These are phyloP conservation scores for Indicator maculatus DNA, from an alignment of 2,113 vertebrate species.

Conservation along the genomic window DNA sequence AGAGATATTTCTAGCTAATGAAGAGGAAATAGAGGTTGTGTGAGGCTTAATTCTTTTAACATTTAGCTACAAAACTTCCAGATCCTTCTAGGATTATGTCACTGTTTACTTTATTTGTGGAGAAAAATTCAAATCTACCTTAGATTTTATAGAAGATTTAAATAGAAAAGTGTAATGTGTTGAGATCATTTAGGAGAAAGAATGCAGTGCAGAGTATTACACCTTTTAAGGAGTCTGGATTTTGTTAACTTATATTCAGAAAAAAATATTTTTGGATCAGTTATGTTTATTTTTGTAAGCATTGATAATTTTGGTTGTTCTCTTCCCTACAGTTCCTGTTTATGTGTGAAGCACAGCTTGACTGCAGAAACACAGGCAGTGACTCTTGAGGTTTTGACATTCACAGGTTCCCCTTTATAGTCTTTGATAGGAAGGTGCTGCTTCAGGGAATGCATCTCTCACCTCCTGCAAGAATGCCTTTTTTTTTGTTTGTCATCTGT, in stretches of 20 bases:
- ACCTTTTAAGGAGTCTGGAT: neutral
- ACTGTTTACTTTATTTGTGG: neutral
- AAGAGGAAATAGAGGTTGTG: neutral
- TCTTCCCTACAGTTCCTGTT: neutral
- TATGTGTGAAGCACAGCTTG: neutral
- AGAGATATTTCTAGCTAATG: neutral
- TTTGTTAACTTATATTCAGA: neutral
- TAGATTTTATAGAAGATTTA: neutral
- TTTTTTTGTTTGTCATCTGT: neutral
- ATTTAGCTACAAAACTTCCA: neutral
- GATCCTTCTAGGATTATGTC: neutral
- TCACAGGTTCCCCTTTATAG: neutral
- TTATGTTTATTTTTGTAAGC: neutral
- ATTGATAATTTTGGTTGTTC: neutral
- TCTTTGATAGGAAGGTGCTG: neutral
- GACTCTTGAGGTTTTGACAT: neutral
- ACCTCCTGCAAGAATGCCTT: neutral
- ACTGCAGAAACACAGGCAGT: neutral
- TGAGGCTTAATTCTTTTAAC: neutral
- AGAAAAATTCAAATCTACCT: neutral
- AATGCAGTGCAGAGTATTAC: neutral
- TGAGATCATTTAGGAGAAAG: neutral
- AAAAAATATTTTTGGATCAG: rapidly evolving
- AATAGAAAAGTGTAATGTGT: neutral
- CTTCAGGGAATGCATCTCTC: neutral